Conservation (phyloP, 2,113 vertebrate genomes). For the Dromiciops gliroides region DNA sequence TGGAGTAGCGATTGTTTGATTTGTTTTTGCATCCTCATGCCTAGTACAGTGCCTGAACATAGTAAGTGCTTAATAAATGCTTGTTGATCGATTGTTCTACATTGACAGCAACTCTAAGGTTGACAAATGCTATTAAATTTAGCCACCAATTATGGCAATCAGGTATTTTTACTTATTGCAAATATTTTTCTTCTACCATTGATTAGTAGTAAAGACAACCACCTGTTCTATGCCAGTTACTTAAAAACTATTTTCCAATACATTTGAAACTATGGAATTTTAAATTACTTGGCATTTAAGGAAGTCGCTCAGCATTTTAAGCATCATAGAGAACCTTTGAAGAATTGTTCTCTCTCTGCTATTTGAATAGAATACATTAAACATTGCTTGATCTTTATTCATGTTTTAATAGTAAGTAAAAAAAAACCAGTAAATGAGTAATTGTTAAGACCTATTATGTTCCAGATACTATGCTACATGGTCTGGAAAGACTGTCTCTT, state of each 20-base stretch:
- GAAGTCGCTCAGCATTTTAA: slow-evolving; percentile 36
- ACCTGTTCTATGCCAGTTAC: not conserved
- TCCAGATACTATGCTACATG: not conserved
- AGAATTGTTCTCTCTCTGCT: not conserved
- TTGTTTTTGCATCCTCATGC: not conserved
- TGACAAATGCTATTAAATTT: slow-evolving; percentile 13
- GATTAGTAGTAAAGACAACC: not conserved
- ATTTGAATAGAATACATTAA: slow-evolving; percentile 25
- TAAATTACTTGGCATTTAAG: slow-evolving; percentile 23
- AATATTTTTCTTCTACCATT: slow-evolving; percentile 43
- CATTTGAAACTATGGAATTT: not conserved
- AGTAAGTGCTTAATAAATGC: not conserved
- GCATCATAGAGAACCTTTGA: slow-evolving; percentile 11
- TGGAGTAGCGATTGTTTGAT: not conserved
- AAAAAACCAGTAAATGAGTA: not conserved
- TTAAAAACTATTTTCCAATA: slow-evolving; percentile 32
- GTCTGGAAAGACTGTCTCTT: slow-evolving; percentile 1
- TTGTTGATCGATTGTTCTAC: not conserved
- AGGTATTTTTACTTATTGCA: slow-evolving; percentile 24
- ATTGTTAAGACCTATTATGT: not conserved
- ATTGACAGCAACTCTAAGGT: not conserved
- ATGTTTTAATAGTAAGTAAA: slow-evolving; percentile 51
- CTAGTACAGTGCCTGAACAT: too few species aligned
- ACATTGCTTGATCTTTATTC: slow-evolving; percentile 19
- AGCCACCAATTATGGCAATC: slow-evolving; percentile 12